phyloP scores from a whole-genome alignment of 2,113 vertebrate species.

The Callionymus lyra region DNA sequence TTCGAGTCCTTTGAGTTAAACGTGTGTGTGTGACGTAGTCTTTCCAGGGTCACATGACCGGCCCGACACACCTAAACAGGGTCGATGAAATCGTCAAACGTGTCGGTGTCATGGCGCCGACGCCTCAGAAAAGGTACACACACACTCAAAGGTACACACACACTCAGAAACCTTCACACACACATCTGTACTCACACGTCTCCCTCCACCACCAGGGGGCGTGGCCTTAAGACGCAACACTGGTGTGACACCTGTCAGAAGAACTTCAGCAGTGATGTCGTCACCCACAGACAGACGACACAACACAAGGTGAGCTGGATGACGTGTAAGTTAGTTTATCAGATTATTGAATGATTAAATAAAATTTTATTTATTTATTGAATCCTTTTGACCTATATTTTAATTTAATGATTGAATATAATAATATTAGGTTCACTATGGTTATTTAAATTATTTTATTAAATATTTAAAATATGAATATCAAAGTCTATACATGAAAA shows the following conservation, averaged over 20 bases:
- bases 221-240: slow-evolving; percentile 54
- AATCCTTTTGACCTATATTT: too few species aligned
- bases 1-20: not conserved
- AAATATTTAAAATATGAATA: too few species aligned
- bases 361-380: too few species aligned
- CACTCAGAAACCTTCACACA: not conserved
- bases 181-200: not conserved
- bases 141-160: slow-evolving; percentile 1
- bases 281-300: slow-evolving; percentile 79
- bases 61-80: slow-evolving; percentile 75
- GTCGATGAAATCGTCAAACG: slow-evolving; percentile 70
- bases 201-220: not conserved
- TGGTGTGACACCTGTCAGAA: slow-evolving; percentile 90
- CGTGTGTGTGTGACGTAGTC: slow-evolving; percentile 56
- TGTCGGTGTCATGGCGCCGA: slow-evolving; percentile 34
- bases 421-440: too few species aligned
- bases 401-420: too few species aligned
- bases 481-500: too few species aligned
- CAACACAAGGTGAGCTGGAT: slow-evolving; percentile 80
- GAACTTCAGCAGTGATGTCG: slow-evolving; percentile 80
- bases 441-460: too few species aligned
- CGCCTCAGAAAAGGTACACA: slow-evolving; percentile 28
- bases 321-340: too few species aligned
- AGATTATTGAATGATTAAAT: too few species aligned
- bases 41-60: slow-evolving; percentile 84